Percentiles rank a stretch among this genome's conserved stretches.
These are phyloP conservation scores for Lepidurus packardi DNA, from an alignment of 1,140 invertebrate species.

Conservation along the genomic window DNA sequence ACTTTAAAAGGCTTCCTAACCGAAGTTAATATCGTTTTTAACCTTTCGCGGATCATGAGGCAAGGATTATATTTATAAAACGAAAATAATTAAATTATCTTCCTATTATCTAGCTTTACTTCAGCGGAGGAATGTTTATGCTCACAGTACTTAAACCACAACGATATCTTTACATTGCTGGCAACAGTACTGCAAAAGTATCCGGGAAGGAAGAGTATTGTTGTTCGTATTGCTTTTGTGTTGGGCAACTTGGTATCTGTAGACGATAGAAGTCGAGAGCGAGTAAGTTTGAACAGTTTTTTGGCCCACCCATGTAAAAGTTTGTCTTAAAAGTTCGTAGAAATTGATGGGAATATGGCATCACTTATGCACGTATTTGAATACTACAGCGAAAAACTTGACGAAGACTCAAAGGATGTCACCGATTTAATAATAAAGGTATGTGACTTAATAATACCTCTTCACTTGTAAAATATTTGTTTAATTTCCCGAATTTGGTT, in stretches of 20 bases:
- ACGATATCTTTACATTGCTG: not conserved
- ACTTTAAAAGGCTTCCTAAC: not conserved
- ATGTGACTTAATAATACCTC: not conserved
- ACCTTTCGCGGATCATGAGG: not conserved
- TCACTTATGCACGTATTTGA: not conserved
- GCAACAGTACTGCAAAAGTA: not conserved
- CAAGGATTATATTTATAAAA: not conserved
- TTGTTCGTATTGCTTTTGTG: not conserved
- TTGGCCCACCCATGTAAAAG: no score
- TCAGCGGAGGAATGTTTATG: not conserved
- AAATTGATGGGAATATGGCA: not conserved
- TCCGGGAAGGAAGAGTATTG: not conserved
- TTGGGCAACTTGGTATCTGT: constrained; percentile 13
- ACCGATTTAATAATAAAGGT: not conserved
- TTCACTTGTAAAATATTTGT: not conserved
- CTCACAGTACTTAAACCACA: not conserved
- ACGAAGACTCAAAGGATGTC: not conserved
- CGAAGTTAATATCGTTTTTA: not conserved
- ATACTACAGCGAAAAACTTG: not conserved
- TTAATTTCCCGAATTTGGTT: not conserved
- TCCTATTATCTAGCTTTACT: not conserved
- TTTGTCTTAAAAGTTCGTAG: not conserved
- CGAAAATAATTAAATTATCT: not conserved
- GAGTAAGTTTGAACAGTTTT: not conserved
- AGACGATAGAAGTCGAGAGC: not conserved